phyloP scores from a whole-genome alignment of 2,113 vertebrate species.

The Dromas ardeola region DNA sequence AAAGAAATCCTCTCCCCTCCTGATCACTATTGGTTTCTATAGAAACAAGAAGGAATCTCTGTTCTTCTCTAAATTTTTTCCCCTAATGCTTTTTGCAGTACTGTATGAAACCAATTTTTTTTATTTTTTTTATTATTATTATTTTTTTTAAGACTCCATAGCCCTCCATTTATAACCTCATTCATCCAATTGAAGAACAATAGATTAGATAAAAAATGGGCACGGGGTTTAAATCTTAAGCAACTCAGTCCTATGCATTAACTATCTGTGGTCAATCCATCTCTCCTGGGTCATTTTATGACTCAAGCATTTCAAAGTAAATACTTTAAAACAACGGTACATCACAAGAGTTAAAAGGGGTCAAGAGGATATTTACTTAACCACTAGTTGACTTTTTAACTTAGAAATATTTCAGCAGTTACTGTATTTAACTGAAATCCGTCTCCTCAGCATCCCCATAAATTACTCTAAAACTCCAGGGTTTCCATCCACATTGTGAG shows the following conservation, averaged over 20 bases:
- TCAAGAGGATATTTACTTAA: conserved; percentile 65
- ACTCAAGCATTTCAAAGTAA: conserved; percentile 57
- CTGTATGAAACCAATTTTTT: conserved; percentile 55
- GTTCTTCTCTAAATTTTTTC: conserved; percentile 73
- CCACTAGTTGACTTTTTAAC: conserved; percentile 60
- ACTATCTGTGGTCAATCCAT: conserved; percentile 18
- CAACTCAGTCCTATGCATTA: conserved; percentile 23
- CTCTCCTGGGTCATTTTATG: conserved; percentile 55
- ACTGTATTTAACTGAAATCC: conserved; percentile 67
- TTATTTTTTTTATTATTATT: not conserved
- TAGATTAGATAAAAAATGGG: conserved; percentile 34
- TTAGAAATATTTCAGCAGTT: conserved; percentile 55
- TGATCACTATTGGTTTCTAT: conserved; percentile 79
- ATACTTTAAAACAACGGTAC: conserved; percentile 58
- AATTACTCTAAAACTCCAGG: conserved; percentile 65
- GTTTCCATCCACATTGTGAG: conserved; percentile 31
- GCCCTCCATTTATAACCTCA: conserved; percentile 53
- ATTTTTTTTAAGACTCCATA: conserved; percentile 29
- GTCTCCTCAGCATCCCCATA: conserved; percentile 59
- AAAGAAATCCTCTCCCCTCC: conserved; percentile 73
- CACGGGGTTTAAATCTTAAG: conserved; percentile 21
- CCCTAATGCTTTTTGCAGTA: conserved; percentile 67
- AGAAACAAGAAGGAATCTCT: conserved; percentile 80
- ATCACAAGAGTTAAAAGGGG: conserved; percentile 58
- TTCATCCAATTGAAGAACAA: conserved; percentile 68